Base-by-base conservation (phyloP, 1,140 invertebrate species). In the Acromyrmex charruanus region DNA sequence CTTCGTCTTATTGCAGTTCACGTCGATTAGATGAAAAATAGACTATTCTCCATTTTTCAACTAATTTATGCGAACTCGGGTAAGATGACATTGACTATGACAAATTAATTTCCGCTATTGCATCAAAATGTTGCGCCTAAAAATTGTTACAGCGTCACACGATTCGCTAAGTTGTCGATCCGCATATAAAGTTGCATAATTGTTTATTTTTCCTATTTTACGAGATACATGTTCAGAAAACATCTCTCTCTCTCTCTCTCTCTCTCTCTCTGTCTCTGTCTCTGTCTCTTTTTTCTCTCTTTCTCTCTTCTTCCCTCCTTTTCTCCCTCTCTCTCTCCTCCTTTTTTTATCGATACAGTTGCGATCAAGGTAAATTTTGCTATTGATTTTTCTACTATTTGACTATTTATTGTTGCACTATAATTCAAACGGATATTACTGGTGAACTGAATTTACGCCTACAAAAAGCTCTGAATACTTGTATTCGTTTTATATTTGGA, bases 11-110 rank as follows among this genome's bases (percentile, higher is more conserved):
- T 75, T 35, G 53, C 31, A 5, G 14, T 28, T n/a, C 16, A 4
- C 18, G n/a, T 75, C 68, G 39, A 74, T 74, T 74, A 59, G 6
- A 25, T 59, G 79, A 72, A 59, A 82, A 74, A 61, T 61, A 71
- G 12, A 75, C 39, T 18, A 35, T 14, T 6, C 31, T n/a, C 7
- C 3, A 55, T 84, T 61, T 75, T 35, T 25, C n/a, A 75, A 21
- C 12, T 84, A 61, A 75, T 84, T 55, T 31, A 81, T 59, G 68
- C 68, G 39, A 74, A 35, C 28, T 21, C 7, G 39, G 3, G n/a
- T 9, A 49, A 35, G 18, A 75, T n/a, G 9, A 35, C 44, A 75
- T 61, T 16, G 69, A 39, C 18, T 49, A 31, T 51, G 55, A 82
- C 28, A 35, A 74, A 74, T 84, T 84, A 74, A 81, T 81, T 71